Evolutionary conservation across 2,888 invertebrate genomes (phyloP), one percentile per base, ranked within the genome.

Genomic region (Buathra laborator): DNA sequence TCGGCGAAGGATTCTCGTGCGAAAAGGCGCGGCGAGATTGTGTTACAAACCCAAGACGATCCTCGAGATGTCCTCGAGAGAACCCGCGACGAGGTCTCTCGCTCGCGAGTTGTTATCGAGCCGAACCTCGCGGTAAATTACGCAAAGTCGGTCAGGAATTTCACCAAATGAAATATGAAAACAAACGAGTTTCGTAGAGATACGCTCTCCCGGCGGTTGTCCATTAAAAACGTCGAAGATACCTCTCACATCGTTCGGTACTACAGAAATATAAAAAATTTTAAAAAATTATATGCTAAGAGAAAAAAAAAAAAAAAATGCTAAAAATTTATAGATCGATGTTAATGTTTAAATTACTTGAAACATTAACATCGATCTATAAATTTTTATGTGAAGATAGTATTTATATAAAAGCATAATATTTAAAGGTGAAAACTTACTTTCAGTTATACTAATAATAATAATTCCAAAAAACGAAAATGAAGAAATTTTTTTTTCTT

Each of bases 141-240:
- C 68, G 48, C 53, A 70, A 84, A 77, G 80, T 80, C 86, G 82
- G 84, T 80, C 84, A 77, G 44, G 46, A 76, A 83, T 86, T 86
- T 86, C 84, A 81, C 83, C 51, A 53, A 48, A 66, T 51, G 43
- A 14, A 53, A 71, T 19, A 53, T 53, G 53, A 56, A 72, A 59
- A 44, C 59, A 72, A 71, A 12, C 48, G n/a, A 12, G 37, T 3
- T 19, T 53, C 53, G 19, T 10, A 19, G 9, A 53, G 16, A 16
- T 53, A 19, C 53, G 9, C 3, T 19, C 53, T 53, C 14, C 3
- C 48, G 16, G 29, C 59, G 12, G 12, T 29, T 44, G 24, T 19
- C 46, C 46, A 46, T 48, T 51, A 19, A 70, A 66, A 66, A 70
- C 2, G 3, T 7, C 19, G 44, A 53, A 53, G 43, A 43, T 24